phyloP scores from a whole-genome alignment of 2,113 vertebrate genomes.

The Chauna torquata region DNA sequence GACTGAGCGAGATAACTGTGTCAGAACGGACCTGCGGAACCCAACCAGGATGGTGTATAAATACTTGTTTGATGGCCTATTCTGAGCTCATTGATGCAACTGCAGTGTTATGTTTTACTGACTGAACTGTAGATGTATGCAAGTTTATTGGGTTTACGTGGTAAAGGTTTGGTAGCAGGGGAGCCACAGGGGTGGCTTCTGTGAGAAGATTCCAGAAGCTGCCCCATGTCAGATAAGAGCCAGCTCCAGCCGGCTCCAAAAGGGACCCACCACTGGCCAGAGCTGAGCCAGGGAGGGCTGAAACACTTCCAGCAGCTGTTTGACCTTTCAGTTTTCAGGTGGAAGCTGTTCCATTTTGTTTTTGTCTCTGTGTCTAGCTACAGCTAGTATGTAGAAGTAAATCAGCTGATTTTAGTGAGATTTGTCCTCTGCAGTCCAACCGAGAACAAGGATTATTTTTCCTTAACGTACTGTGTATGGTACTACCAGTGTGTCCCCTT shows the following conservation, averaged over 20 bases:
- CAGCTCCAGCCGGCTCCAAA: no score
- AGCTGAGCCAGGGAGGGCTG: no score
- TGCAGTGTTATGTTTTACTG: neutral
- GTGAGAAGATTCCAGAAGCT: no score
- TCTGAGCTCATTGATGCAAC: neutral
- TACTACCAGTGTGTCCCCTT: neutral
- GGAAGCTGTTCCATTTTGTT: neutral
- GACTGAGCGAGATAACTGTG: neutral
- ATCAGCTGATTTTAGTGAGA: neutral
- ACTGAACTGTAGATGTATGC: neutral
- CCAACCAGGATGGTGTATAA: neutral
- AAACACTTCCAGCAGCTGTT: neutral
- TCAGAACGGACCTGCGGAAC: neutral
- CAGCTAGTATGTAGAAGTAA: neutral
- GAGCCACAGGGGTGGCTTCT: no score
- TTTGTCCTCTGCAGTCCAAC: neutral
- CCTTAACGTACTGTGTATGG: accelerated
- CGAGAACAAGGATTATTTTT: neutral
- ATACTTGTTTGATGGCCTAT: neutral
- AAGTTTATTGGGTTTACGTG: no score
- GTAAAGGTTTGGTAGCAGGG: no score
- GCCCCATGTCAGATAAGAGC: no score
- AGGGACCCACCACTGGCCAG: no score
- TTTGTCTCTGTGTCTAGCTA: neutral
- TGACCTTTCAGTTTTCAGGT: neutral